These are phyloP conservation scores for Squalus acanthias DNA, from an alignment of 2,797 vertebrate species.

Conservation along the genomic window DNA sequence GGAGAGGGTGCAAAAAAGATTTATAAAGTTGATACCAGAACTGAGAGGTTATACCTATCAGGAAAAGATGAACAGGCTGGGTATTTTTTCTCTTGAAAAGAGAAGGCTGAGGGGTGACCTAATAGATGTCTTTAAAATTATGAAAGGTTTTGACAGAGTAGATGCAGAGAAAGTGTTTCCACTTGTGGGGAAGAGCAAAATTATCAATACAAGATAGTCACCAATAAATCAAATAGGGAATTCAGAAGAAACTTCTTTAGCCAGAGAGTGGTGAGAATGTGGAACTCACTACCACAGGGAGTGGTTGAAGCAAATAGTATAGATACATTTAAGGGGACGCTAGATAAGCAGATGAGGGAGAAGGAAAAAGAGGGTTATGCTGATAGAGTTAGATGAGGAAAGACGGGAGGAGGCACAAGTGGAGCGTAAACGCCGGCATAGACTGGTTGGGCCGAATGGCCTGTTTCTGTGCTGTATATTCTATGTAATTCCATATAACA, in stretches of 20 bases:
- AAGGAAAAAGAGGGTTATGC: background rate
- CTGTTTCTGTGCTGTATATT: background rate
- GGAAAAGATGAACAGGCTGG: no score
- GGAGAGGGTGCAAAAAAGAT: no score
- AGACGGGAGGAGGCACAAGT: background rate
- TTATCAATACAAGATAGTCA: background rate
- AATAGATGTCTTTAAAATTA: no score
- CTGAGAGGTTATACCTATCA: no score
- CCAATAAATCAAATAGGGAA: background rate
- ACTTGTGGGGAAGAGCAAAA: background rate
- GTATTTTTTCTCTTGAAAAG: no score
- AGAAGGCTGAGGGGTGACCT: no score
- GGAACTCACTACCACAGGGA: background rate
- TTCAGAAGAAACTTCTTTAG: background rate
- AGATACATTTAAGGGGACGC: background rate
- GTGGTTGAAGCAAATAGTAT: background rate
- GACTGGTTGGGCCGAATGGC: background rate
- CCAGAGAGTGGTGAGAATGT: background rate
- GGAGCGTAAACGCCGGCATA: no score
- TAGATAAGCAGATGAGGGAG: background rate
- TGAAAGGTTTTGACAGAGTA: no score
- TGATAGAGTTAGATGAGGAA: no score
- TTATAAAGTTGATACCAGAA: no score
- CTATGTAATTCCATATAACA: background rate
- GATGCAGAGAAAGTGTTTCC: background rate